These are phyloP conservation scores for Eumacrocentrus americanus DNA, from an alignment of 2,888 invertebrate genomes.

Conservation along the genomic window DNA sequence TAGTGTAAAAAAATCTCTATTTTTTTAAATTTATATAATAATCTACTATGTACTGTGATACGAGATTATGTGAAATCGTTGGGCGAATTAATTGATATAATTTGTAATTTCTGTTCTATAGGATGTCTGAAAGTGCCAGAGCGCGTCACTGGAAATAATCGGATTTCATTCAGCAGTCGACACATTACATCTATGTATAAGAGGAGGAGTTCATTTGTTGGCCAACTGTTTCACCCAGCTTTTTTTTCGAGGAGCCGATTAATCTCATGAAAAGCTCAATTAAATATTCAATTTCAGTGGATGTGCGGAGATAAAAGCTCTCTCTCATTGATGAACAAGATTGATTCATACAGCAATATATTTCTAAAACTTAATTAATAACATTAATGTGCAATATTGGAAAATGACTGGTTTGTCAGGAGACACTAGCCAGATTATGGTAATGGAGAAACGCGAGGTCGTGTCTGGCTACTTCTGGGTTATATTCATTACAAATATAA, in stretches of 20 bases:
- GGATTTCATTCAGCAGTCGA: not conserved
- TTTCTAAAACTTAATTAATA: no score
- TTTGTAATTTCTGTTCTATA: not conserved
- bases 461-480: conserved; percentile 38
- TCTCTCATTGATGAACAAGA: no score
- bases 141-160: not conserved
- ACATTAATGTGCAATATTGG: not conserved
- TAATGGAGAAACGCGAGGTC: conserved; percentile 39
- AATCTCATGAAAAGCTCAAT: no score
- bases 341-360: no score
- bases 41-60: not conserved
- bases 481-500: conserved; percentile 46
- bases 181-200: not conserved
- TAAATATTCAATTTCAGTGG: no score
- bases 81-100: not conserved
- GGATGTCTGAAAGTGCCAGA: not conserved
- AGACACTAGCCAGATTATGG: conserved; percentile 28
- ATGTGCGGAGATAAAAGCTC: no score
- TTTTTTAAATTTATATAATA: not conserved
- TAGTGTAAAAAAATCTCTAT: conserved; percentile 10
- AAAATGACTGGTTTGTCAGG: not conserved
- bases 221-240: not conserved
- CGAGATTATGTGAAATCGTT: not conserved
- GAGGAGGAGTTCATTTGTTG: not conserved
- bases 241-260: not conserved